phyloP scores from a whole-genome alignment of 2,113 vertebrate species.

The Anhinga anhinga region DNA sequence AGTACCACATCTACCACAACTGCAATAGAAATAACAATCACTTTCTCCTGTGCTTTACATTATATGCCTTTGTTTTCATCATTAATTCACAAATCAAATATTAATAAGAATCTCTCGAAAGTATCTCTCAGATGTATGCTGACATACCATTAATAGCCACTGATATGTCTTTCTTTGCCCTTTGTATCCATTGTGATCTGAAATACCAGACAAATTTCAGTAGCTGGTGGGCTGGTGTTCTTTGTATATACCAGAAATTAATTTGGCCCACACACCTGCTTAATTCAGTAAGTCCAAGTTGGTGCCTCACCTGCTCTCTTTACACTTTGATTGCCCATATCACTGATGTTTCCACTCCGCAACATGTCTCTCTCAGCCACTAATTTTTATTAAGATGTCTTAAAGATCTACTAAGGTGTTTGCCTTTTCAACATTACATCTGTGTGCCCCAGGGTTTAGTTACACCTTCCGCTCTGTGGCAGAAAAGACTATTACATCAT shows the following conservation, averaged over 20 bases:
- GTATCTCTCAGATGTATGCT: background rate
- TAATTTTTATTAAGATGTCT: background rate
- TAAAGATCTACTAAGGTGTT: background rate
- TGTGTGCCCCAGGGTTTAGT: background rate
- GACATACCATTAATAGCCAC: background rate
- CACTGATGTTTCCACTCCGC: background rate
- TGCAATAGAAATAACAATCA: background rate
- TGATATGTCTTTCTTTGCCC: background rate
- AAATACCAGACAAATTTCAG: background rate
- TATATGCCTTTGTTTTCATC: background rate
- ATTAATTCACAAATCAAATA: background rate
- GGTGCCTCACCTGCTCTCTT: background rate
- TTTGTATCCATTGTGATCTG: background rate
- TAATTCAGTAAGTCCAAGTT: background rate
- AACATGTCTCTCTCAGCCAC: background rate
- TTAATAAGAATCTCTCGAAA: background rate
- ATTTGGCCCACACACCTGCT: background rate
- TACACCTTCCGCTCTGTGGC: background rate
- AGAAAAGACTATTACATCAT: background rate
- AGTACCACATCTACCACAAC: background rate
- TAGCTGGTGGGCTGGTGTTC: background rate
- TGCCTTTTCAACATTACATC: background rate
- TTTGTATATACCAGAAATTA: background rate
- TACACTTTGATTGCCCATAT: background rate
- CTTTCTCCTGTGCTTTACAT: background rate